phyloP scores from a whole-genome alignment of 1,140 invertebrate species.

The Xylocopa sonorina region DNA sequence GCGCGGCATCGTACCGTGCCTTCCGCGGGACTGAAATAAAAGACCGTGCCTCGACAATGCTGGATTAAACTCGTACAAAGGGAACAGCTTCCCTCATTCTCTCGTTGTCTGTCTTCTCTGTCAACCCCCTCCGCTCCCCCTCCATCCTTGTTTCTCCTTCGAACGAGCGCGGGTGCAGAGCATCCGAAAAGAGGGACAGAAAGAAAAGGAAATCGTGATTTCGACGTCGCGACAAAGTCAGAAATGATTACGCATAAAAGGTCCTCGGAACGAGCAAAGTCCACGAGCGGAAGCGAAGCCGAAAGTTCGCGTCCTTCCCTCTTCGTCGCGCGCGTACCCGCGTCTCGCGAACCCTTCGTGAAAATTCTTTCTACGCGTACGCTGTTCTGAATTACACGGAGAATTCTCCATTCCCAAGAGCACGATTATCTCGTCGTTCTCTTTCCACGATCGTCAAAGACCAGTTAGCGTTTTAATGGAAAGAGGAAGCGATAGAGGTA shows the following conservation, averaged over 20 bases:
- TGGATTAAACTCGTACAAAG: slow-evolving; percentile 81
- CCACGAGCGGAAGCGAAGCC: slow-evolving; percentile 41
- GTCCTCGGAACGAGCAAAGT: slow-evolving; percentile 13
- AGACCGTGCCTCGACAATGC: slow-evolving; percentile 78
- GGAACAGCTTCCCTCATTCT: slow-evolving; percentile 65
- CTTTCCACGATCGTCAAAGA: too few species aligned
- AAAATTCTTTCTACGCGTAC: background rate
- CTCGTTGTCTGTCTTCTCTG: slow-evolving; percentile 55
- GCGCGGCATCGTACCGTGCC: slow-evolving; percentile 58
- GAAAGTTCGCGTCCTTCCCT: slow-evolving; percentile 30
- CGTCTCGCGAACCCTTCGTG: too few species aligned
- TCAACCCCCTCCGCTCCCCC: slow-evolving; percentile 25
- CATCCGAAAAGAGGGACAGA: background rate
- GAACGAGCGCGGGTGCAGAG: background rate
- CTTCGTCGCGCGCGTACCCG: background rate
- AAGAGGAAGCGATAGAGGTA: too few species aligned
- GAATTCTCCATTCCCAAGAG: background rate
- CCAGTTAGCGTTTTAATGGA: too few species aligned
- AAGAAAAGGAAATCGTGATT: slow-evolving; percentile 61
- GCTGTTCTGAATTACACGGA: background rate
- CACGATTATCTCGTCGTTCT: background rate
- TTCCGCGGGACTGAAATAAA: slow-evolving; percentile 76
- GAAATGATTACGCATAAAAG: slow-evolving; percentile 63
- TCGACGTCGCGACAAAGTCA: slow-evolving; percentile 54
- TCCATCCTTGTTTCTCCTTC: background rate